These are phyloP conservation scores for Didymodactylos carnosus DNA, from an alignment of 2,888 invertebrate species.

Conservation along the genomic window DNA sequence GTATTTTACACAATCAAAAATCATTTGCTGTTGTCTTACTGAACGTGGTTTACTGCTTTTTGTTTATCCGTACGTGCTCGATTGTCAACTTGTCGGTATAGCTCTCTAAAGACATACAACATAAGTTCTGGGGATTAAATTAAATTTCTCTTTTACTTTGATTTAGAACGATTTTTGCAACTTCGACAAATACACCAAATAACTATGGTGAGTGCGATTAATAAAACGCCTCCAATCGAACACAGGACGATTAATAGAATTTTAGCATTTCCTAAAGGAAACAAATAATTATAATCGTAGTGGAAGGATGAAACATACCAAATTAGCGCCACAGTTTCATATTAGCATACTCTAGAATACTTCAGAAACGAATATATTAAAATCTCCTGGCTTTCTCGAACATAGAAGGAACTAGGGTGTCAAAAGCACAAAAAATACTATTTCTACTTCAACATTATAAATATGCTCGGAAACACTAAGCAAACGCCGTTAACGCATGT, in stretches of 20 bases:
- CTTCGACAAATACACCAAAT: neutral
- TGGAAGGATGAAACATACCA: too few relatives aligned
- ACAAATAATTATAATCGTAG: too few relatives aligned
- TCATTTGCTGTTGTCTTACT: neutral
- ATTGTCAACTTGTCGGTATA: neutral
- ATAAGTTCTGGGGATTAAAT: neutral
- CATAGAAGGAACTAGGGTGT: too few relatives aligned
- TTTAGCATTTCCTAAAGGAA: neutral
- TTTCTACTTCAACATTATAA: too few relatives aligned
- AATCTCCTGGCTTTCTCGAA: too few relatives aligned
- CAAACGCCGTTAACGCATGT: too few relatives aligned
- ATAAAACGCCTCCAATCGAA: neutral
- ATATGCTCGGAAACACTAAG: too few relatives aligned
- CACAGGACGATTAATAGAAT: neutral
- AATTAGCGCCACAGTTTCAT: too few relatives aligned
- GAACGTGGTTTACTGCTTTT: neutral
- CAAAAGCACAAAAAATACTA: too few relatives aligned
- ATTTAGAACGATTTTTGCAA: neutral
- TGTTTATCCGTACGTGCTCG: neutral
- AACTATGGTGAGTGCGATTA: neutral
- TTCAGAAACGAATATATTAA: too few relatives aligned
- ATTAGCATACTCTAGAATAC: too few relatives aligned
- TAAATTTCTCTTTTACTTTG: neutral
- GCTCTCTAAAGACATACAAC: neutral
- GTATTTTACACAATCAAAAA: neutral